These are phyloP conservation scores for Chelmon rostratus DNA, from an alignment of 2,797 vertebrate species.

Conservation along the genomic window DNA sequence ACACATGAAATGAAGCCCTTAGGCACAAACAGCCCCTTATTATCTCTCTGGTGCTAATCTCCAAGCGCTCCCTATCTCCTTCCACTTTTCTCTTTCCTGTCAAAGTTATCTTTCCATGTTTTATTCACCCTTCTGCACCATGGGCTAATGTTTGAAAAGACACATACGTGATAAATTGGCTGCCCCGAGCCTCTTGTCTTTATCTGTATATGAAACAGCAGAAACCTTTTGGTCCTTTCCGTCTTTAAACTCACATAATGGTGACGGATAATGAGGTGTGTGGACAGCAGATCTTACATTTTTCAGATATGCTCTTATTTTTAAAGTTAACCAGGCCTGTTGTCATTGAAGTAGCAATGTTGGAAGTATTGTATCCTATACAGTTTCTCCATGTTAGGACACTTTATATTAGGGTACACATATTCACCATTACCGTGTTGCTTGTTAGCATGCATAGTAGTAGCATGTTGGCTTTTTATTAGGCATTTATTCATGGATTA, in stretches of 20 bases:
- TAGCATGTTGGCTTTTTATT: too few relatives aligned
- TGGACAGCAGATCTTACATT: conserved; percentile 13
- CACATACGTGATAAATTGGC: conserved; percentile 49
- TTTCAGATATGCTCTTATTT: conserved; percentile 15
- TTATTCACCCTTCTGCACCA: conserved; percentile 62
- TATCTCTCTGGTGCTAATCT: conserved; percentile 60
- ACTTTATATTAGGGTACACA: too few relatives aligned
- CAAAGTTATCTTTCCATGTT: conserved; percentile 70
- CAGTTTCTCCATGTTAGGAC: not conserved
- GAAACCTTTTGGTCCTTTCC: conserved; percentile 33
- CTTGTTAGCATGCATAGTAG: too few relatives aligned
- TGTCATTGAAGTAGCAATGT: not conserved
- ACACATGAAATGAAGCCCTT: conserved; percentile 48
- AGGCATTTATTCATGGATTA: too few relatives aligned
- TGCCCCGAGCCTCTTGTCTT: conserved; percentile 44
- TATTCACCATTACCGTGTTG: too few relatives aligned
- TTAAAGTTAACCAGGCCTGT: not conserved
- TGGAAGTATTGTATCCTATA: not conserved
- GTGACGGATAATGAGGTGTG: conserved; percentile 17
- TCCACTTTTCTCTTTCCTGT: conserved; percentile 47
- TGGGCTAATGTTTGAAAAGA: conserved; percentile 46
- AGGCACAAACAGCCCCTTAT: conserved; percentile 33
- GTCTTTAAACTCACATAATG: conserved; percentile 33
- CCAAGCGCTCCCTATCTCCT: conserved; percentile 42
- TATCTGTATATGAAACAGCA: conserved; percentile 45